Conservation (phyloP, 2,888 invertebrate genomes). For the Auanema freiburgensis region DNA sequence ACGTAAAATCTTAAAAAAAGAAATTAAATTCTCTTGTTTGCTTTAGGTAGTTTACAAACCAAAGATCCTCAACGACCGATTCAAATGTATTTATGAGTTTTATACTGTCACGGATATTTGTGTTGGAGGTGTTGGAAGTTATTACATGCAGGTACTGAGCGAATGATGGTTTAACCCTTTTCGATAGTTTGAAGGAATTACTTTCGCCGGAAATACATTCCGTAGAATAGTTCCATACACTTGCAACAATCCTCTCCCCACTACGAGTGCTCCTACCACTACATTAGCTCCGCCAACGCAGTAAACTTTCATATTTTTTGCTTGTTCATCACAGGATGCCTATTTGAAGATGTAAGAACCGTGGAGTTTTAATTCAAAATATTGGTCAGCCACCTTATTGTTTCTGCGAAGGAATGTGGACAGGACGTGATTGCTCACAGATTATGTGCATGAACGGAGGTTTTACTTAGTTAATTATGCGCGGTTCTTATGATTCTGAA, state of each 20-base stretch:
- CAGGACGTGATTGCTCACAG: slow-evolving; percentile 29
- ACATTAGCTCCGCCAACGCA: slow-evolving; percentile 16
- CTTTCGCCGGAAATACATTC: slow-evolving; percentile 40
- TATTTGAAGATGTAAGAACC: slow-evolving; percentile 31
- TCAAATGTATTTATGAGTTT: slow-evolving; percentile 39
- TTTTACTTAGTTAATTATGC: neutral
- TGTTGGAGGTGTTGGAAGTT: slow-evolving; percentile 21
- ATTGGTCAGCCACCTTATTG: slow-evolving; percentile 31
- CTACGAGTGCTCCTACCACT: slow-evolving; percentile 19
- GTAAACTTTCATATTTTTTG: neutral
- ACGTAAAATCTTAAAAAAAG: slow-evolving; percentile 1
- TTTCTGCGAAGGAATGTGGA: slow-evolving; percentile 32
- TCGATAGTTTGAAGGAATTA: slow-evolving; percentile 42
- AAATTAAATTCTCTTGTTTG: neutral
- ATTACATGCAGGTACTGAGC: slow-evolving; percentile 18
- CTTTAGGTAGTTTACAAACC: slow-evolving; percentile 28
- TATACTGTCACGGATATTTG: slow-evolving; percentile 34
- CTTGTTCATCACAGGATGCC: neutral
- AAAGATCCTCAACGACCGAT: slow-evolving; percentile 29
- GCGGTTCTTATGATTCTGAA: neutral
- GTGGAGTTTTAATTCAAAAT: slow-evolving; percentile 34
- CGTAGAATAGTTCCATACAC: slow-evolving; percentile 33
- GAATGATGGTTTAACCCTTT: no score
- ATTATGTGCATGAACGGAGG: slow-evolving; percentile 41
- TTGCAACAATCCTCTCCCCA: slow-evolving; percentile 27